Evolutionary conservation across 2,113 vertebrate species (phyloP), one percentile per base, ranked within the genome.

Genomic region (Cacatua alba): DNA sequence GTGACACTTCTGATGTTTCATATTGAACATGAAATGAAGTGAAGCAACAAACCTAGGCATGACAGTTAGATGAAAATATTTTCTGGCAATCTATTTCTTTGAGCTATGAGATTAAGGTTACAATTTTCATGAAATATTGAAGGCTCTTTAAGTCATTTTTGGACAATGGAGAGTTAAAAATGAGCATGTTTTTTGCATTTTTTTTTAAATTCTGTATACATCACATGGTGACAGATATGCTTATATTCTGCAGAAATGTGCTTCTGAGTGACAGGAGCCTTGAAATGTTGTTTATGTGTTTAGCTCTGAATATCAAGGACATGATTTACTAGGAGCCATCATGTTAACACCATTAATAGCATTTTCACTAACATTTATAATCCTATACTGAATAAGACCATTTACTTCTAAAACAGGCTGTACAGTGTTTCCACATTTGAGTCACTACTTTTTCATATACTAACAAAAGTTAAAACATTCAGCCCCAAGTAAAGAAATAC

Each of bases 311-410:
- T 96, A 91, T 95, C 93, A 92, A 97, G 75, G 85, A 86, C 79
- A 91, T 91, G 91, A 95, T 97, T 91, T 94, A 94, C 63, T 90
- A 88, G 59, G 75, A 97, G 37, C 63, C 79, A 97, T 92, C 75
- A 85, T 94, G 92, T 97, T 97, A 97, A 93, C 95, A 96, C 89
- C 87, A 95, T 96, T 97, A 96, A 97, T 97, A 96, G 86, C 78
- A 64, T 94, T 95, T 97, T 95, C 65, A 28, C 75, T 16, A 19
- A 53, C 91, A 93, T 97, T 96, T 97, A 90, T 88, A 92, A 82
- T 91, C 60, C 90, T 29, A 18, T 65, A 65, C 83, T 44, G 57
- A 83, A 92, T 83, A 94, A 89, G 46, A 94, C 17, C 12, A 60
- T 77, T 89, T 93, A 35, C 84, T 72, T 92, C 57, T 96, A 81